Evolutionary conservation across 2,888 invertebrate species (phyloP).

Genomic region (Aricia artaxerxes): DNA sequence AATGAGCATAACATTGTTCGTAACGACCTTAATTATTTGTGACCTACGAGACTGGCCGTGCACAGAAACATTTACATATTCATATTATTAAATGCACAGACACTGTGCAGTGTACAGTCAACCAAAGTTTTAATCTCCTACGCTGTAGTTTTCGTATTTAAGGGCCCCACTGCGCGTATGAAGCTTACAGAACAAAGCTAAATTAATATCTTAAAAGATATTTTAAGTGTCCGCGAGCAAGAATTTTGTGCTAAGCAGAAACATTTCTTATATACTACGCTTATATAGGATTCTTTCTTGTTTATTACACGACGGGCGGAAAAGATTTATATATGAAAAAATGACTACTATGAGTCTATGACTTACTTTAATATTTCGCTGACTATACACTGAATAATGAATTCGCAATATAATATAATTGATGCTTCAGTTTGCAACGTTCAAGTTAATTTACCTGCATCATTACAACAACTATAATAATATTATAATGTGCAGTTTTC

Average conservation of each 20-base stretch:
- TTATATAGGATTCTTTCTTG: not conserved
- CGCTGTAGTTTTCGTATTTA: not conserved
- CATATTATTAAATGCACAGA: slow-evolving; percentile 41
- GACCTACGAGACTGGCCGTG: slow-evolving; percentile 42
- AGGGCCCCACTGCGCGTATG: not conserved
- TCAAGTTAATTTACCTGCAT: slow-evolving; percentile 20
- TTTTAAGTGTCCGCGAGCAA: not conserved
- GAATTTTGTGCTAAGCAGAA: not conserved
- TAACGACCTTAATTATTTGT: slow-evolving; percentile 39
- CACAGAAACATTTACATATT: slow-evolving; percentile 49
- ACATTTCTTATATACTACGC: not conserved
- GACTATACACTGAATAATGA: not conserved
- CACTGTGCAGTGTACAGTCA: slow-evolving; percentile 3
- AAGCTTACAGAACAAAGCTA: not conserved
- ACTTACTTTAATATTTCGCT: not conserved
- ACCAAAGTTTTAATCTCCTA: not conserved
- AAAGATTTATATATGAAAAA: not conserved
- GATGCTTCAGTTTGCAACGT: not conserved
- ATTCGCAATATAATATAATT: slow-evolving; percentile 8
- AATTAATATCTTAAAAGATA: not conserved
- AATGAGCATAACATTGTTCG: slow-evolving; percentile 34
- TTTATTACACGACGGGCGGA: not conserved
- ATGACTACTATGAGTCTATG: no score
- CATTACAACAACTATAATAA: not conserved
- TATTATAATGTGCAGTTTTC: not conserved